phyloP scores from a whole-genome alignment of 2,797 vertebrate species.

The Iguana delicatissima region DNA sequence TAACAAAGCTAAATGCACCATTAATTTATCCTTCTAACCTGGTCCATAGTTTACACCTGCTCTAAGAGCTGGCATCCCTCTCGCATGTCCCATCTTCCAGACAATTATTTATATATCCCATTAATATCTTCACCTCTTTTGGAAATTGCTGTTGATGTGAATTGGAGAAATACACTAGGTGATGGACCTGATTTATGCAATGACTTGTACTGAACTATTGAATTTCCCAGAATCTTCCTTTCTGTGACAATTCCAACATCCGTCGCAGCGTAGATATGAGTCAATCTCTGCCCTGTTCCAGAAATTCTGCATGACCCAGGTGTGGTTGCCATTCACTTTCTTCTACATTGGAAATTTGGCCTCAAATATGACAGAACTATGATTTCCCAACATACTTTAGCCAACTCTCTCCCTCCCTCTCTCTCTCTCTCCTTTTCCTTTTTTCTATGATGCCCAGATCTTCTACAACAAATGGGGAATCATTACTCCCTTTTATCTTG shows the following conservation, averaged over 20 bases:
- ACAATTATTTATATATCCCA: neutral
- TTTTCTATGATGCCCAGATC: neutral
- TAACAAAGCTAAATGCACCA: neutral
- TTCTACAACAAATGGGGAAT: neutral
- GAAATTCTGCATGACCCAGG: neutral
- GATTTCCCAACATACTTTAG: no score
- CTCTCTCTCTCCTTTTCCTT: no score
- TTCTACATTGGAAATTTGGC: neutral
- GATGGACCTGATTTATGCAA: neutral
- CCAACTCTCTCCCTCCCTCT: no score
- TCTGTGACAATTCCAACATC: neutral
- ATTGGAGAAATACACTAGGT: neutral
- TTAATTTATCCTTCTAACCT: neutral
- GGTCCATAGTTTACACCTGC: neutral
- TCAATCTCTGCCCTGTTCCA: neutral
- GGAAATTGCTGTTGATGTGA: neutral
- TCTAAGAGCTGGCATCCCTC: neutral
- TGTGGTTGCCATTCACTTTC: neutral
- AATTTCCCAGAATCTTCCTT: neutral
- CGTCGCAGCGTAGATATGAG: neutral
- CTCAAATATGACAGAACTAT: neutral
- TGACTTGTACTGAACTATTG: neutral
- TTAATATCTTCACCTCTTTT: neutral
- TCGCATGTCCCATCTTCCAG: neutral
- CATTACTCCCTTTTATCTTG: neutral